Conservation (phyloP, 1,140 invertebrate species). For the Apis cerana region DNA sequence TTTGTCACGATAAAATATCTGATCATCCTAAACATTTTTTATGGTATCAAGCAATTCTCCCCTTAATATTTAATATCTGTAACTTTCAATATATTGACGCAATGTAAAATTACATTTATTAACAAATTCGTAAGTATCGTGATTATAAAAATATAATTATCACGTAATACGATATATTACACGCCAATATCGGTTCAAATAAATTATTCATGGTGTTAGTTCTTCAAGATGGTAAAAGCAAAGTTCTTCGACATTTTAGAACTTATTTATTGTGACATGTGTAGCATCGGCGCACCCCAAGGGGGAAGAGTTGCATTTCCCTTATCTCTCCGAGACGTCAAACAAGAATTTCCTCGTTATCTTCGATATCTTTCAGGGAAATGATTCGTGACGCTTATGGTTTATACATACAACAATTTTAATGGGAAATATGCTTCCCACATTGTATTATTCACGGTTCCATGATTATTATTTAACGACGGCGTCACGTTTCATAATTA, state of each 20-base stretch:
- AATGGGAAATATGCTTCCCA: neutral
- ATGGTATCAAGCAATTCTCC: neutral
- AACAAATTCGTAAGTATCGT: too few species aligned
- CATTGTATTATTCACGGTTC: neutral
- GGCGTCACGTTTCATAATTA: neutral
- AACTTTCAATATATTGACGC: too few species aligned
- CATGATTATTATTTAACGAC: neutral
- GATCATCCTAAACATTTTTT: neutral
- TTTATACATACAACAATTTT: neutral
- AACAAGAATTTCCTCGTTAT: slow-evolving; percentile 17
- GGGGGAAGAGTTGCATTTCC: neutral
- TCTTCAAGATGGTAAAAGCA: neutral
- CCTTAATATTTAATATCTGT: neutral
- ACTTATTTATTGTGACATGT: neutral
- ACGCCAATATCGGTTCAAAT: neutral
- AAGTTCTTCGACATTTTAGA: neutral
- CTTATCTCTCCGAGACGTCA: slow-evolving; percentile 1
- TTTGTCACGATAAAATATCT: slow-evolving; percentile 11
- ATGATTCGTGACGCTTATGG: neutral
- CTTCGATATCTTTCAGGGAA: neutral
- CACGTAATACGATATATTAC: too few species aligned
- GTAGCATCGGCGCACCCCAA: neutral
- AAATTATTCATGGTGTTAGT: neutral
- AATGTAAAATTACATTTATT: too few species aligned
- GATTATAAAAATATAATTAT: too few species aligned